These are phyloP conservation scores for Onthophagus taurus DNA, from an alignment of 1,140 invertebrate species.

Conservation along the genomic window DNA sequence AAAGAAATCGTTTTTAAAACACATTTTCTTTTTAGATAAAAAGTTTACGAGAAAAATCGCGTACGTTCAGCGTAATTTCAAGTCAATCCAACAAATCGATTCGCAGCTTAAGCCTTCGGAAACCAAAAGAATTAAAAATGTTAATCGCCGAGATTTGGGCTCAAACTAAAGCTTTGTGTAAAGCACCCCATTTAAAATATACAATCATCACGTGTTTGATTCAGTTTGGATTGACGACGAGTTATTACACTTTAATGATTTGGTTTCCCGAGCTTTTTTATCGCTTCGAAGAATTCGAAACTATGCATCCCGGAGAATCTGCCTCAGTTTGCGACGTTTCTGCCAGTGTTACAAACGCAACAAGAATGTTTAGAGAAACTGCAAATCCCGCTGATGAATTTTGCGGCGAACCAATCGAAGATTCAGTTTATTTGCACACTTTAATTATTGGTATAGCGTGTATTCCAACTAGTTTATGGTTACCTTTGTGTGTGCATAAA, in stretches of 20 bases:
- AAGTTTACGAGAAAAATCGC: conserved; percentile 54
- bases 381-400: conserved; percentile 35
- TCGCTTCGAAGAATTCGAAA: conserved; percentile 61
- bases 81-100: conserved; percentile 47
- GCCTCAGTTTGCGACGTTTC: conserved; percentile 66
- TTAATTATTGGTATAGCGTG: conserved; percentile 63
- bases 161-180: conserved; percentile 57
- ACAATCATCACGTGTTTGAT: conserved; percentile 63
- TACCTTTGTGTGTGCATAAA: conserved; percentile 61
- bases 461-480: conserved; percentile 60
- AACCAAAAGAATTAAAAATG: conserved; percentile 55
- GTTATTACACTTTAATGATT: conserved; percentile 74
- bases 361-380: conserved; percentile 14
- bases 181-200: conserved; percentile 56
- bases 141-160: conserved; percentile 54
- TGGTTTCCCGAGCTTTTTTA: conserved; percentile 76
- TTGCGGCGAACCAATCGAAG: conserved; percentile 49
- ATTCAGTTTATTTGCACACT: conserved; percentile 59
- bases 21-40: conserved; percentile 43
- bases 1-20: not conserved
- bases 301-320: conserved; percentile 47
- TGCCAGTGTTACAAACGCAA: conserved; percentile 36
- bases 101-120: conserved; percentile 49
- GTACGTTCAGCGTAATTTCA: conserved; percentile 50
- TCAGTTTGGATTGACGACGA: conserved; percentile 63